These are phyloP conservation scores for Caenorhabditis tropicalis DNA, from an alignment of 1,140 invertebrate genomes.

Conservation along the genomic window DNA sequence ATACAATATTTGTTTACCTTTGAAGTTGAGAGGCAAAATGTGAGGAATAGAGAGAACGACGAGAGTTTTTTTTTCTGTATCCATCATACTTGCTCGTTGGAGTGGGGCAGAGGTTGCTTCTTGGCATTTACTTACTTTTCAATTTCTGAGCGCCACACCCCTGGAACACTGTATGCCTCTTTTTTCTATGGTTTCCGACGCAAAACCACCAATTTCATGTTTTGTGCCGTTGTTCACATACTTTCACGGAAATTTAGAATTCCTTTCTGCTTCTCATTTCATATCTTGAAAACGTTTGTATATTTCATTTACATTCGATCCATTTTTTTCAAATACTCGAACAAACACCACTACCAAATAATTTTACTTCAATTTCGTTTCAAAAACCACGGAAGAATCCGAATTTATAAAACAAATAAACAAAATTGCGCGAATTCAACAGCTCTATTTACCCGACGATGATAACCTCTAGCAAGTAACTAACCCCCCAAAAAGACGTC, in stretches of 20 bases:
- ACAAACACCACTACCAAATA: too few relatives aligned
- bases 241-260: too few relatives aligned
- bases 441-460: slow-evolving; percentile 10
- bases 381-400: too few relatives aligned
- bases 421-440: not conserved
- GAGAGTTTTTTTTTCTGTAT: slow-evolving; percentile 23
- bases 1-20: slow-evolving; percentile 44
- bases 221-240: too few relatives aligned
- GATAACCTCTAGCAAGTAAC: slow-evolving; percentile 1
- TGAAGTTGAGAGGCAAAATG: slow-evolving; percentile 21
- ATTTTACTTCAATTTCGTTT: too few relatives aligned
- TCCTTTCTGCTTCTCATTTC: too few relatives aligned
- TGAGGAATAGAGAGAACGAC: not conserved
- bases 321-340: too few relatives aligned
- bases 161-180: slow-evolving; percentile 25
- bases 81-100: not conserved
- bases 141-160: not conserved
- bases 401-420: slow-evolving; percentile 8
- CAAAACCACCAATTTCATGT: too few relatives aligned
- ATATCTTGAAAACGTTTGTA: too few relatives aligned
- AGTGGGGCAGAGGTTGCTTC: not conserved
- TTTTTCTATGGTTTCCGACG: not conserved
- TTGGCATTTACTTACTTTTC: not conserved
- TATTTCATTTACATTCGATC: too few relatives aligned
- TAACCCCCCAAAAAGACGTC: not conserved